These are phyloP conservation scores for Neomonachus schauinslandi DNA, from an alignment of 2,113 vertebrate genomes.

Conservation along the genomic window DNA sequence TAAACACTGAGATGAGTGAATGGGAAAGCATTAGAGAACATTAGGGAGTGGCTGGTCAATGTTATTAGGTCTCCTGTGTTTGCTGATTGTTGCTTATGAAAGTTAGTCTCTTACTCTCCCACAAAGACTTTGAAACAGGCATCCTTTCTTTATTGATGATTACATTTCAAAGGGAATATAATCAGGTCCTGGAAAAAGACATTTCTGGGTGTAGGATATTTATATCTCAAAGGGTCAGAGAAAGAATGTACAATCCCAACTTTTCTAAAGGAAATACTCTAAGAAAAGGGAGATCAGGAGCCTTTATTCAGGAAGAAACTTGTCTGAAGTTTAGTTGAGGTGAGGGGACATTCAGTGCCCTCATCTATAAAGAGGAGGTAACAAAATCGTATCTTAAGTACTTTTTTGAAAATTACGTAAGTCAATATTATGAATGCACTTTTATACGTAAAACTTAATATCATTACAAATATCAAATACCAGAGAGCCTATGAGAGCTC, in stretches of 20 bases:
- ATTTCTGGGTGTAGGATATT: neutral
- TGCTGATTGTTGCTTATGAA: neutral
- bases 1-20: neutral
- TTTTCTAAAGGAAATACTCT: neutral
- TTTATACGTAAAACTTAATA: neutral
- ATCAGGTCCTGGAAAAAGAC: neutral
- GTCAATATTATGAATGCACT: neutral
- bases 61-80: neutral
- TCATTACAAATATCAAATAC: neutral
- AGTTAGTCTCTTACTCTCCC: neutral
- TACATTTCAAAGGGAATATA: neutral
- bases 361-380: neutral
- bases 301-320: neutral
- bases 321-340: neutral
- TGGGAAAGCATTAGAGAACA: neutral
- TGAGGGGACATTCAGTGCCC: neutral
- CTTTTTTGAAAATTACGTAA: neutral
- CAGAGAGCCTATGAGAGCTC: neutral
- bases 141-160: neutral
- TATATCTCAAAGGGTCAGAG: neutral
- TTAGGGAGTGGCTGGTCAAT: neutral
- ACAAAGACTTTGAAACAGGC: neutral
- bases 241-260: neutral
- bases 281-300: neutral
- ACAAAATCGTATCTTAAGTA: neutral